Base-by-base conservation (phyloP, 2,797 vertebrate species). In the Sarcophilus harrisii region DNA sequence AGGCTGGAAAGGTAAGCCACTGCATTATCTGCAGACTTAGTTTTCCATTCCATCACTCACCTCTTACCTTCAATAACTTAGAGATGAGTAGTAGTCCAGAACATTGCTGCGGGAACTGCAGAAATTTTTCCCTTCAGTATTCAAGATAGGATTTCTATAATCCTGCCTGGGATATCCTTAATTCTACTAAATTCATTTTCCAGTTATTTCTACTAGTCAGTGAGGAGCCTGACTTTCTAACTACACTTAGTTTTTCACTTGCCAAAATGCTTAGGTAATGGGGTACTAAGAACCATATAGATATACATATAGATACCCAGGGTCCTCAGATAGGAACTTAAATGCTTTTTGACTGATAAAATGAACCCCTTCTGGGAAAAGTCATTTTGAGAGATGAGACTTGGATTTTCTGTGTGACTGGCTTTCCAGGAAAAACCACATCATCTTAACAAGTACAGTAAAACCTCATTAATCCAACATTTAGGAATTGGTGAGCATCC, bases 401-500 rank as follows among this genome's bases (percentile, higher is more conserved):
- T 32, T 54, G 38, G 38, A 90, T 58, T 93, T 91, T 27, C n/a
- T 49, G 93, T 38, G 54, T 92, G 73, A 92, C 49, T 90, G 30
- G 21, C 38, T 90, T 30, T 58, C 57, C 90, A 89, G 73, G 73
- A 87, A 87, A 87, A 87, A 49, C 73, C 38, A 16, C 32, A 91
- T 57, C 58, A 54, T 55, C 49, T 21, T 28, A 92, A 30, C 27
- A 55, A 96, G 92, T 66, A 92, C 60, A 91, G 9, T 94, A 96
- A 94, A 95, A 95, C 3, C 5, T 95, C 57, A 89, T 91, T 66
- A 92, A 91, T 92, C 92, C 59, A 73, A 8, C 55, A 5, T 92
- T 93, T 73, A 57, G 93, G 92, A 30, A 90, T 92, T 89, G 94
- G 45, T 89, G 54, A 4, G 29, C 49, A 21, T 95, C 57, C 38